Evolutionary conservation across 2,888 invertebrate species (phyloP), one percentile per base, ranked within the genome.

Genomic region (Coenonympha glycerion): DNA sequence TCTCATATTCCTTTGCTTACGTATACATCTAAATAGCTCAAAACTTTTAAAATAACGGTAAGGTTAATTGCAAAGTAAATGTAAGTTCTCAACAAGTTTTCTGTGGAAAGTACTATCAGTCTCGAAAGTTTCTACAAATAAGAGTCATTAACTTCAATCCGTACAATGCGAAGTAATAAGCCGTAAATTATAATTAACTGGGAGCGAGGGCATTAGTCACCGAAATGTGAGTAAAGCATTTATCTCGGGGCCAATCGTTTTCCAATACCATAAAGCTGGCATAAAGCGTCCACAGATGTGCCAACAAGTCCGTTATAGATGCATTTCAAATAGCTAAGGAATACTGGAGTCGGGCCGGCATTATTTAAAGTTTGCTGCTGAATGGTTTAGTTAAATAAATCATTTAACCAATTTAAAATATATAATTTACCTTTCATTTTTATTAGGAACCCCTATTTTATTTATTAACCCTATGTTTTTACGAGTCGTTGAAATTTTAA

Each of bases 181-280:
- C 13, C 42, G 21, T 42, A 42, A 42, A 42, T 42, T 21, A 42
- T 42, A 42, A 42, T 42, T 42, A 42, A 19, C 42, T 42, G 19
- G 42, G 34, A 33, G 34, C 45, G 34, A 37, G 28, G 22, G 45
- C 11, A 46, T 33, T 50, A 40, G 40, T 39, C 50, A 40, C 39
- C 21, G 19, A 41, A 47, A 37, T 47, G 47, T 22, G 22, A 28
- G 42, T 37, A 26, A 52, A 47, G 47, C 42, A 37, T 47, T 47
- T 44, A 42, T 45, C 45, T 34, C 22, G 24, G 3, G 16, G 34
- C 16, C 34, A 45, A 45, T 45, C 45, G 45, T 45, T 76, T 76
- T 70, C 73, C 73, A 63, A 72, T 73, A 65, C 71, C 59, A 69
- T 75, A 69, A 69, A 75, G 68, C 54, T 71, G 61, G 59, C 63